Conservation (phyloP, 2,113 vertebrate genomes). For the Chrysochloris asiatica region DNA sequence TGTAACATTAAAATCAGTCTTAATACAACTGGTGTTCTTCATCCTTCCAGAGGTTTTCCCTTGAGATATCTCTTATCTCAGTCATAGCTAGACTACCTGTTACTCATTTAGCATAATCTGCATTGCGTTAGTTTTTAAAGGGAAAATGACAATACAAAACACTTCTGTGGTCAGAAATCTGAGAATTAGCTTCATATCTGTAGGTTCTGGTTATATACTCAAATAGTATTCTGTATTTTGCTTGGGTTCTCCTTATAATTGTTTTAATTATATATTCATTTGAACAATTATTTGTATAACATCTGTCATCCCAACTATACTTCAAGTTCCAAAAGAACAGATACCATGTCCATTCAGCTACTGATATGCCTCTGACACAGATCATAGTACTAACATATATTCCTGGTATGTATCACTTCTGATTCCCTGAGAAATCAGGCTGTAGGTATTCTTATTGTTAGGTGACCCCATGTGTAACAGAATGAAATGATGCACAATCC, state of each 20-base stretch:
- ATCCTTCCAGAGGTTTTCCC: rapidly evolving
- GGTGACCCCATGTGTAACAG: background rate
- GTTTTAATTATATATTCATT: background rate
- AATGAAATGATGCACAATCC: too few relatives aligned
- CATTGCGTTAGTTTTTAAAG: conserved; percentile 42
- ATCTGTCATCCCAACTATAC: background rate
- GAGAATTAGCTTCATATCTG: background rate
- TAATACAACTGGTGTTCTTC: background rate
- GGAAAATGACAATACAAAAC: conserved; percentile 54
- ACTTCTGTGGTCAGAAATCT: background rate
- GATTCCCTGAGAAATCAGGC: background rate
- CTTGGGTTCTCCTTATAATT: background rate
- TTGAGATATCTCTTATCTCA: conserved; percentile 71
- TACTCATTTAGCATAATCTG: conserved; percentile 71
- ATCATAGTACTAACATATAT: background rate
- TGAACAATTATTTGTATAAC: background rate
- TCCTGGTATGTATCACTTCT: background rate
- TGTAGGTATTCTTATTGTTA: background rate
- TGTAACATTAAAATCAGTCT: conserved; percentile 8
- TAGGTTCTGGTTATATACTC: background rate
- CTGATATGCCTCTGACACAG: background rate
- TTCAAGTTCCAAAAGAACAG: background rate
- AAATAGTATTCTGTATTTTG: background rate
- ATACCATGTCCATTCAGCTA: background rate
- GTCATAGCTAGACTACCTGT: conserved; percentile 25